Conservation (phyloP, 1,140 invertebrate species). For the Aethina tumida region DNA sequence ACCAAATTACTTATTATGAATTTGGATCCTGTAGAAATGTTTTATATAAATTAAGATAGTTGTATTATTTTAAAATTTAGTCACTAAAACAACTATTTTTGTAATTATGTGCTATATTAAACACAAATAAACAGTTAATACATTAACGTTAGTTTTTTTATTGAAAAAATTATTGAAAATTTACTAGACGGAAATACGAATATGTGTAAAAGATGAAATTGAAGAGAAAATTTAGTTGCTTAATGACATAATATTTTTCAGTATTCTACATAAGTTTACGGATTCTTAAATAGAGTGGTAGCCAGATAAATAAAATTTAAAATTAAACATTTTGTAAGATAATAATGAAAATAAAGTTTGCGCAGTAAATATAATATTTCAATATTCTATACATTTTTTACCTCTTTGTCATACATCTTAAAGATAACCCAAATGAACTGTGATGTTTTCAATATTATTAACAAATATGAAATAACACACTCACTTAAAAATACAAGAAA, state of each 20-base stretch:
- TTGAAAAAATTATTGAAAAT: neutral
- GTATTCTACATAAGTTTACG: neutral
- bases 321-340: too few species aligned
- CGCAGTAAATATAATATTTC: too few species aligned
- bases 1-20: slow-evolving; percentile 17
- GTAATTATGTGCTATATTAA: slow-evolving; percentile 15
- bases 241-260: neutral
- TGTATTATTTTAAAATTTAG: slow-evolving; percentile 1
- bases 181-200: neutral
- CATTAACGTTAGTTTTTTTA: neutral
- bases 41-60: neutral
- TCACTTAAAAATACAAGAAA: too few species aligned
- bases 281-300: neutral
- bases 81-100: slow-evolving; percentile 14
- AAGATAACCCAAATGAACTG: too few species aligned
- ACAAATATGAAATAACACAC: too few species aligned
- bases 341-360: too few species aligned
- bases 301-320: neutral
- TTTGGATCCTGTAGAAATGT: slow-evolving; percentile 9
- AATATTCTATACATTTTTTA: too few species aligned
- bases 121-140: slow-evolving; percentile 3
- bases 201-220: neutral
- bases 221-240: neutral
- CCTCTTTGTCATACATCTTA: too few species aligned
- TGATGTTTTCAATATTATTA: too few species aligned